Evolutionary conservation across 2,113 vertebrate species (phyloP).

Genomic region (Heterochromis multidens): DNA sequence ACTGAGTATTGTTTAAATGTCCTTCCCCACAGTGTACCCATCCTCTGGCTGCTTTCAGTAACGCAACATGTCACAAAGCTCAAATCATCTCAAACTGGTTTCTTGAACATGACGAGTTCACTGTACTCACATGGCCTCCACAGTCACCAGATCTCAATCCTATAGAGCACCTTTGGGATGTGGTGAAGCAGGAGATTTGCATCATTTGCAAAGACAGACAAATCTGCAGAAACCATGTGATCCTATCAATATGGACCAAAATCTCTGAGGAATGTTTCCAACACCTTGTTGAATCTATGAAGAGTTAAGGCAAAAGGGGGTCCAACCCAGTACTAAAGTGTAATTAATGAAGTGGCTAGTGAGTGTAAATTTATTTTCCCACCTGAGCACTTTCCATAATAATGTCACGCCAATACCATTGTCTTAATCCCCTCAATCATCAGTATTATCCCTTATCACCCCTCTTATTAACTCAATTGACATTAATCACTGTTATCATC

Average conservation of each 20-base stretch:
- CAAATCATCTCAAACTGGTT: background rate
- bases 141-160: fast-evolving
- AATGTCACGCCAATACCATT: no score
- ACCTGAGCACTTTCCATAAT: no score
- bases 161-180: background rate
- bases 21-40: background rate
- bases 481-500: background rate
- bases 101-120: background rate
- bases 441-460: background rate
- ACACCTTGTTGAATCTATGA: background rate
- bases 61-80: background rate
- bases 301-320: background rate
- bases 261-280: no score
- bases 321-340: background rate
- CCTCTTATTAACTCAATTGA: background rate
- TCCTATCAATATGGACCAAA: no score
- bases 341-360: background rate
- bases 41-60: background rate
- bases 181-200: background rate
- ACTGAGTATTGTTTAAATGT: background rate
- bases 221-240: background rate
- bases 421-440: background rate
- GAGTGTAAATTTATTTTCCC: background rate
- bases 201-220: no score
- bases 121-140: fast-evolving